phyloP scores from a whole-genome alignment of 2,888 invertebrate species.

The Zaprionus obscuricornis region DNA sequence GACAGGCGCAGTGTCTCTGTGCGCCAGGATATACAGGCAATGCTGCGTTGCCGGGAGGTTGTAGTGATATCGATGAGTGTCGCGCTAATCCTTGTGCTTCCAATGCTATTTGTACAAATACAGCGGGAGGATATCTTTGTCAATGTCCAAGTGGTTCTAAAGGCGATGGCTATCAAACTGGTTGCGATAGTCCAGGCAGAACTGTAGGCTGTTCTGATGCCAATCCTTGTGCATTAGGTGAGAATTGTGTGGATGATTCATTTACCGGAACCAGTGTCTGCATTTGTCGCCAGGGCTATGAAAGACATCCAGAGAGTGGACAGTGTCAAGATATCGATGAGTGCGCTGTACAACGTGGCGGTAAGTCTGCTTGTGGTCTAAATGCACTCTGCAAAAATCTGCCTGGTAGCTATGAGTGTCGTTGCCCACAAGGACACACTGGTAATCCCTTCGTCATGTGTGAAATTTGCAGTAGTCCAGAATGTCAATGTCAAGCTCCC shows the following conservation, averaged over 20 bases:
- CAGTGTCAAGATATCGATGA: conserved; percentile 94
- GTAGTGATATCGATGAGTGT: conserved; percentile 96
- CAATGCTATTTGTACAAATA: conserved; percentile 95
- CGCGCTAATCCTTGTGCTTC: conserved; percentile 90
- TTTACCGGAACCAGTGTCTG: conserved; percentile 91
- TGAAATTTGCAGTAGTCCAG: conserved; percentile 92
- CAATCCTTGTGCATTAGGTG: conserved; percentile 92
- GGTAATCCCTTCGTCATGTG: conserved; percentile 95
- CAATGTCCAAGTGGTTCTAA: conserved; percentile 93
- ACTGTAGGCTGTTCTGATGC: conserved; percentile 88
- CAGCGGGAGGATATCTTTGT: conserved; percentile 93
- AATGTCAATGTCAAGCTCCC: conserved; percentile 94
- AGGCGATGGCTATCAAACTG: conserved; percentile 91
- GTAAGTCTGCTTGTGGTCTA: conserved; percentile 93
- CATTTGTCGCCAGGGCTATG: conserved; percentile 94
- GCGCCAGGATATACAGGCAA: conserved; percentile 90
- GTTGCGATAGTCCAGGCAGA: conserved; percentile 89
- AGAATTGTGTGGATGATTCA: conserved; percentile 92
- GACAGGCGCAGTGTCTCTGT: conserved; percentile 93
- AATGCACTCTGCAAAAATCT: conserved; percentile 96
- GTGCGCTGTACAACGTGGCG: conserved; percentile 89
- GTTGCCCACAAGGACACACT: conserved; percentile 93
- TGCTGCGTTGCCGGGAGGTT: conserved; percentile 86
- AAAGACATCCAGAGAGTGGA: conserved; percentile 89
- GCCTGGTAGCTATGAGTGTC: conserved; percentile 96